Base-by-base conservation (phyloP, 1,140 invertebrate genomes). In the Aphelenchoides besseyi region DNA sequence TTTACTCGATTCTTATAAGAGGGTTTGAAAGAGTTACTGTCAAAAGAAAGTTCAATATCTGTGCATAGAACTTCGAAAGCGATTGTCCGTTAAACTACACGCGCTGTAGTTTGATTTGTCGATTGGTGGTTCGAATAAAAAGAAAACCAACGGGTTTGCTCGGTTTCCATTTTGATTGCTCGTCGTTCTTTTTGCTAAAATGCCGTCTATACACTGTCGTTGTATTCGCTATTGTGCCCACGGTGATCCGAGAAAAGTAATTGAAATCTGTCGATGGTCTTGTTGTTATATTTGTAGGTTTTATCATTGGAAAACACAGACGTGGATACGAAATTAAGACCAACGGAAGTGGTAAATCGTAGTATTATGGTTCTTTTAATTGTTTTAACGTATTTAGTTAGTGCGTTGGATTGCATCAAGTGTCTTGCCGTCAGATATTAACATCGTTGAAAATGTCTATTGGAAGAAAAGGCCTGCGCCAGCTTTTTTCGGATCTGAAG, bases 351-450 rank as follows among this genome's bases (percentile, higher is more conserved):
- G 41, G n/a, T n/a, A n/a, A n/a, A n/a, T n/a, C n/a, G n/a, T n/a
- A n/a, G n/a, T n/a, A n/a, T n/a, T n/a, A n/a, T n/a, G n/a, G n/a
- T n/a, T n/a, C 37, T 41, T 41, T 41, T 41, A 41, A 41, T 41
- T 41, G 37, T 41, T 41, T 41, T n/a, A 41, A 8, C n/a, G 5
- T n/a, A n/a, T 41, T 41, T 41, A n/a, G 37, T 59, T 59, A 33
- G 55, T 59, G 5, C 63, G 63, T 2, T 66, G 63, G 63, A 29
- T 66, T 23, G 36, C 48, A n/a, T 36, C 32, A n/a, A 12, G 28
- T 2, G 32, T 66, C 30, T 33, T 18, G 30, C 63, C 63, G 23
- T 18, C 63, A 2, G 63, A 66, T 33, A 66, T 63, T 33, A 66
- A 66, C 3, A 29, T 66, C 30, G 32, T 37, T 32, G 26, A 66